Base-by-base conservation (phyloP, 2,888 invertebrate species). In the Nomada ferruginata region DNA sequence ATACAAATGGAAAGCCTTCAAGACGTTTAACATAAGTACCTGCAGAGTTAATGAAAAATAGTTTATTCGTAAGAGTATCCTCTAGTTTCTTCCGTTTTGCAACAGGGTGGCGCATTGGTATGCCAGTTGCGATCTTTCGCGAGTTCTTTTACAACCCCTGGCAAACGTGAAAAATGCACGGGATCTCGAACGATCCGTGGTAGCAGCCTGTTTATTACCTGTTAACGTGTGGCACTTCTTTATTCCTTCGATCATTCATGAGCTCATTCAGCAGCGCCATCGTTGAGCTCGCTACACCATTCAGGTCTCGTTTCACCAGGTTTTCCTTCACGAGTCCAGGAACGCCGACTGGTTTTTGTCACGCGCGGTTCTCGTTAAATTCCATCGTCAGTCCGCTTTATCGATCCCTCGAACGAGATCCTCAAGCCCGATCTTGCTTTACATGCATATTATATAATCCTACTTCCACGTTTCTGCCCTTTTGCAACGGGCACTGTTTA, bases 271-370 rank as follows among this genome's bases (percentile, higher is more conserved):
- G 42, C 36, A 78, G 42, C 68, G 70, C 66, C 81, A 87, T 85
- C 87, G 85, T 85, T 76, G 75, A 72, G 84, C 50, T 63, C 72
- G 70, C 53, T 80, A 80, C 74, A 65, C 72, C 87, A 85, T 85
- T 87, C 85, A 84, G 82, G 71, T 87, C 85, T 81, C 85, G 87
- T 85, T 85, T 74, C 85, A 65, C 73, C 87, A 79, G 87, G 87
- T 86, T 86, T 86, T 85, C 87, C 87, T 72, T 26, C 82, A 52
- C 26, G 50, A 69, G 63, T 47, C 60, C 71, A 53, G 59, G 74
- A 74, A 63, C 55, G 66, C 78, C 36, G 85, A 85, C 85, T 86
- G 87, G 85, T 86, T 86, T 84, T 85, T 85, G 85, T 73, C 77
- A 73, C 69, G 75, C 70, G 81, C 63, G 75, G 81, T 72, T 82